Evolutionary conservation across 2,113 vertebrate species (phyloP).

Genomic region (Suncus etruscus): DNA sequence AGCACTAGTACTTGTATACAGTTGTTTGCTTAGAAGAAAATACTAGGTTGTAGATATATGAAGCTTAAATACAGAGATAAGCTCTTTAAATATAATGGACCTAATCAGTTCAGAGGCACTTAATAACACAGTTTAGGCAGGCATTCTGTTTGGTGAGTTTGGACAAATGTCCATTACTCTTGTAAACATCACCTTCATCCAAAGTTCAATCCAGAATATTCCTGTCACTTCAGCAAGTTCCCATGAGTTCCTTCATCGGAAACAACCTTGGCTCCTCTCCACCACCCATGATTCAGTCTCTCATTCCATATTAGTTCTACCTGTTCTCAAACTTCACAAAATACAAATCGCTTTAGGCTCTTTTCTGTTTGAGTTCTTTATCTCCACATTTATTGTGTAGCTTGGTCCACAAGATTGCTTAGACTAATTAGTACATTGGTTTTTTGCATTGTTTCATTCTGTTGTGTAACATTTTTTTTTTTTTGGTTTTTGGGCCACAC

Average conservation of each 20-base stretch:
- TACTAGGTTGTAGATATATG: not conserved
- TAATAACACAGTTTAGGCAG: not conserved
- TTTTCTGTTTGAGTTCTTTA: not conserved
- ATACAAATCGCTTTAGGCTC: not conserved
- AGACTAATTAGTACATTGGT: too few species aligned
- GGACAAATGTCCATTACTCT: not conserved
- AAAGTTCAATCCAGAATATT: too few species aligned
- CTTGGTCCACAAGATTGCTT: too few species aligned
- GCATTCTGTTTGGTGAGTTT: not conserved
- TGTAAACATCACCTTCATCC: not conserved
- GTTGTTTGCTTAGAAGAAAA: not conserved
- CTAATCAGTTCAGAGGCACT: too few species aligned
- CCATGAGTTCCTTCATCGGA: not conserved
- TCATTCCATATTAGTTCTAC: not conserved
- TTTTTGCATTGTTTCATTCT: too few species aligned
- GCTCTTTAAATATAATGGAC: too few species aligned
- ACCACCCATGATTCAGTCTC: not conserved
- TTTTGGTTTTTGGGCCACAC: too few species aligned
- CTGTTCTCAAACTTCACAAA: not conserved
- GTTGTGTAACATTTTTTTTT: too few species aligned
- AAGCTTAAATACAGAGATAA: not conserved
- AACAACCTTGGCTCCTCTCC: accelerated
- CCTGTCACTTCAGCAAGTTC: not conserved
- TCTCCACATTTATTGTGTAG: not conserved
- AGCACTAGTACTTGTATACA: too few species aligned